These are phyloP conservation scores for Metacarcinus magister DNA, from an alignment of 2,888 invertebrate species.

Conservation along the genomic window DNA sequence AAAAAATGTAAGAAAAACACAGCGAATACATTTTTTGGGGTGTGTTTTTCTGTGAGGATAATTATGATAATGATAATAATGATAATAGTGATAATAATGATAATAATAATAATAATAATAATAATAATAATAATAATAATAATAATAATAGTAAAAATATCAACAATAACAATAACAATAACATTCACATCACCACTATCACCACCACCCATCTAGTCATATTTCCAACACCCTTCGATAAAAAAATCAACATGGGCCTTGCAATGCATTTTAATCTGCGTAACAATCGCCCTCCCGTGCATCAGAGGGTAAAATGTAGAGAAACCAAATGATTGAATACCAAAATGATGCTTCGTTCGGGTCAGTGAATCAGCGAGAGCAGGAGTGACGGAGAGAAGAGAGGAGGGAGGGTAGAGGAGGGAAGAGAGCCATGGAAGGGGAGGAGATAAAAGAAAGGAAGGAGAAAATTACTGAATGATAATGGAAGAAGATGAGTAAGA, in stretches of 20 bases:
- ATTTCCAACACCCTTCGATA: no score
- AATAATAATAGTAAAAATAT: neutral
- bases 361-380: neutral
- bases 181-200: neutral
- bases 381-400: neutral
- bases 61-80: no score
- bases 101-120: no score
- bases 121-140: no score
- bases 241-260: no score
- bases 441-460: neutral
- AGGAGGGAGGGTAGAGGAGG: neutral
- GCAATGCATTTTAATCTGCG: neutral
- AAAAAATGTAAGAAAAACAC: no score
- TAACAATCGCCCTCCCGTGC: neutral
- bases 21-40: no score
- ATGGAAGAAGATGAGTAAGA: neutral
- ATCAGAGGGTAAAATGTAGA: slow-evolving; percentile 8
- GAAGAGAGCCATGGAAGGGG: neutral
- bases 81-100: no score
- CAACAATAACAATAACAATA: neutral
- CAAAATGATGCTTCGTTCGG: neutral
- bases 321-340: neutral
- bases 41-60: no score
- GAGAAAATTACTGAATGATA: neutral
- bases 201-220: neutral